Evolutionary conservation across 2,888 invertebrate genomes (phyloP).

Genomic region (Creontiades dilutus): DNA sequence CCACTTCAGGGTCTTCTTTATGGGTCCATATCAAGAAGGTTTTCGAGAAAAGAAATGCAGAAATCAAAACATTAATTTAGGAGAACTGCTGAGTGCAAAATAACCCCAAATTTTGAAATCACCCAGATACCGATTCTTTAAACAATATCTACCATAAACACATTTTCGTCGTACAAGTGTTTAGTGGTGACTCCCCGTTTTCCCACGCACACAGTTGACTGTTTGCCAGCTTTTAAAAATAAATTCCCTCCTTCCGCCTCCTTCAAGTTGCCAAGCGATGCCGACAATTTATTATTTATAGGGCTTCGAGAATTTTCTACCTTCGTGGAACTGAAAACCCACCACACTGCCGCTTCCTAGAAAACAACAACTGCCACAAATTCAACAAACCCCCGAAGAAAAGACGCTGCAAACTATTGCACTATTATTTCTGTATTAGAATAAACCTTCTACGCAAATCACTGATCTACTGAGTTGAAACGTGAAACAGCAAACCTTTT

Average conservation of each 20-base stretch:
- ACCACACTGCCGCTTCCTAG: background rate
- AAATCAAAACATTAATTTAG: too few species aligned
- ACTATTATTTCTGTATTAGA: too few species aligned
- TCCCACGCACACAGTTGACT: conserved; percentile 28
- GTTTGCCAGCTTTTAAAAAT: conserved; percentile 9
- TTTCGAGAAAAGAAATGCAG: too few species aligned
- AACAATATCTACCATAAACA: conserved; percentile 39
- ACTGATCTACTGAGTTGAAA: too few species aligned
- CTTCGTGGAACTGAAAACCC: background rate
- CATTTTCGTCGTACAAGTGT: background rate
- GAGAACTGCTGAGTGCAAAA: too few species aligned
- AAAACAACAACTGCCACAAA: background rate
- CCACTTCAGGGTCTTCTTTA: too few species aligned
- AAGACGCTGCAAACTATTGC: too few species aligned
- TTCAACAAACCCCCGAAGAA: too few species aligned
- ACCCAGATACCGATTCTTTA: background rate
- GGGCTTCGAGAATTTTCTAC: background rate
- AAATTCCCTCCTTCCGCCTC: conserved; percentile 11
- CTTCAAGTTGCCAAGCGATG: background rate
- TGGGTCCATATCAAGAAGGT: too few species aligned
- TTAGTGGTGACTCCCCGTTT: background rate
- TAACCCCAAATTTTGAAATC: too few species aligned
- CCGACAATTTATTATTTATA: background rate
- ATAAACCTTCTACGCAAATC: too few species aligned
- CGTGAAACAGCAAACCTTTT: too few species aligned